phyloP scores from a whole-genome alignment of 2,888 invertebrate species.

The Diarsia dahlii region DNA sequence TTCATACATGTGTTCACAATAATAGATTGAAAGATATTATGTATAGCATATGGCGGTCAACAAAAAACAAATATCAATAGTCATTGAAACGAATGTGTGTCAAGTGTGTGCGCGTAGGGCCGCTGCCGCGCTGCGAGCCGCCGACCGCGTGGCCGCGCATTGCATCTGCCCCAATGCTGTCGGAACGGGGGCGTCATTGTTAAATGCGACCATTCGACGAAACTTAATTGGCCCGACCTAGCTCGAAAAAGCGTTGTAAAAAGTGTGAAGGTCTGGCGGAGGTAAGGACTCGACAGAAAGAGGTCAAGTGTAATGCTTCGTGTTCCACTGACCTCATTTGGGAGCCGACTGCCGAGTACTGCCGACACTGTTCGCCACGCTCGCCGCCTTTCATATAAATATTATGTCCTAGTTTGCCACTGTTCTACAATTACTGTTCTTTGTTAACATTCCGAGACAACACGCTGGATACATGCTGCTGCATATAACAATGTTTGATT shows the following conservation, averaged over 20 bases:
- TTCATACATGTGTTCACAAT: constrained; percentile 48
- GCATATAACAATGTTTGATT: neutral
- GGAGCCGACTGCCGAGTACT: constrained; percentile 78
- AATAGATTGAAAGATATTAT: constrained; percentile 65
- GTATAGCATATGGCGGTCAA: constrained; percentile 69
- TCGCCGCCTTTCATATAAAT: constrained; percentile 85
- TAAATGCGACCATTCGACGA: constrained; percentile 79
- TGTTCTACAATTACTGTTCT: constrained; percentile 74
- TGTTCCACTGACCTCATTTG: constrained; percentile 90
- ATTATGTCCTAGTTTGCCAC: constrained; percentile 82
- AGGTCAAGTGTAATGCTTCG: constrained; percentile 90
- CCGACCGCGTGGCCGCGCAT: constrained; percentile 62
- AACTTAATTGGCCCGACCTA: constrained; percentile 90
- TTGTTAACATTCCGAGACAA: constrained; percentile 66
- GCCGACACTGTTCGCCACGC: constrained; percentile 76
- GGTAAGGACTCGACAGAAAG: constrained; percentile 90
- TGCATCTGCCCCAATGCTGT: constrained; percentile 75
- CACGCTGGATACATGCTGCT: constrained; percentile 27
- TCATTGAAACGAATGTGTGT: constrained; percentile 88
- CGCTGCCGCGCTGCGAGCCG: constrained; percentile 73
- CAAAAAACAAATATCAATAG: constrained; percentile 80
- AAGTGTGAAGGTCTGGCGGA: constrained; percentile 90
- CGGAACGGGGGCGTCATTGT: constrained; percentile 81
- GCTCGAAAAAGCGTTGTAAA: constrained; percentile 90
- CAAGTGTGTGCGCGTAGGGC: constrained; percentile 81